Evolutionary conservation across 2,888 invertebrate genomes (phyloP), one percentile per base, ranked within the genome.

Genomic region (Trichogramma dendrolimi): DNA sequence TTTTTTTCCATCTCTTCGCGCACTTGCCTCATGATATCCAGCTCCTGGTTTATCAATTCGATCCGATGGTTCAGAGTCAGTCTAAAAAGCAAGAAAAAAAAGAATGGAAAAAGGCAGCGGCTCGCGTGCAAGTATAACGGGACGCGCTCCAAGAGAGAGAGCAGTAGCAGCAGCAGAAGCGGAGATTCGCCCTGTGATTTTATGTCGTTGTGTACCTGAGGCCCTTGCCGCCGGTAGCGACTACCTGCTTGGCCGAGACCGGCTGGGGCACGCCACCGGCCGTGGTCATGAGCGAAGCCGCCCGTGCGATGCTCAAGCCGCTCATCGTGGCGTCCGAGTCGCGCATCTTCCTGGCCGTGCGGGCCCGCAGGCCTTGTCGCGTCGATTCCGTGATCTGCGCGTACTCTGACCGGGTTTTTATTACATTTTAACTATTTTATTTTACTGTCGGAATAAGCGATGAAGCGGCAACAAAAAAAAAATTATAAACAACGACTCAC

Each of bases 31-130:
- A 83, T 69, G 4, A 82, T 78, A 50, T 83, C 83, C 72, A 83
- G 81, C 70, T 85, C 86, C 1, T 74, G 74, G 1, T 78, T 74
- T 0, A 82, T 81, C 65, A 86, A 72, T 70, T 83, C 83, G 0
- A 82, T 80, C 53, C 83, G 78, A 65, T 84, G 83, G 2, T 82
- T 66, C 1, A 84, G 73, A 60, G 84, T 84, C 43, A 86, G 81
- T 67, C 81, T 82, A 48, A 47, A 56, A 27, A 3, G n/a, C 39
- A 10, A 53, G 1, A 51, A 47, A 38, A 39, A 51, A 27, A 52
- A 27, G 58, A 61, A 27, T 5, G 41, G 48, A 47, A 27, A 27
- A 27, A 27, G 27, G 27, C 27, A 27, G 27, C 2, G 3, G 27
- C 27, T 27, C 27, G 27, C 4, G 11, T 11, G 6, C 10, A 40